Evolutionary conservation across 2,113 vertebrate species (phyloP).

Genomic region (Ammospiza caudacuta): DNA sequence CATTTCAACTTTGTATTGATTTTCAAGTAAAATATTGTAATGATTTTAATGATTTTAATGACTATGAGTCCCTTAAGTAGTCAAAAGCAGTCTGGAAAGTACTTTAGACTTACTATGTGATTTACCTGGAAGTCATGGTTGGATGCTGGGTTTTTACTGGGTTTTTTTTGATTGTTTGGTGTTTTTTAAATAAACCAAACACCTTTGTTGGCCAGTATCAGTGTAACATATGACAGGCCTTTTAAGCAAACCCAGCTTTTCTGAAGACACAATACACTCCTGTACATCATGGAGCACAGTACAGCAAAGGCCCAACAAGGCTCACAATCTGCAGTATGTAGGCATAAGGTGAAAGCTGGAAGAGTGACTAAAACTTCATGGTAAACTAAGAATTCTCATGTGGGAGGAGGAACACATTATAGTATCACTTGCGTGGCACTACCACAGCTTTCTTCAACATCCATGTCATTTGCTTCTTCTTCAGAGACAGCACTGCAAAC

Average conservation of each 20-base stretch:
- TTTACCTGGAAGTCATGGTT: not conserved
- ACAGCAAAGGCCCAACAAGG: not conserved
- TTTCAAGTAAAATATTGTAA: not conserved
- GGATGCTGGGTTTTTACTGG: not conserved
- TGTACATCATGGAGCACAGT: not conserved
- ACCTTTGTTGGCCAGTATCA: not conserved
- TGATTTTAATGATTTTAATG: not conserved
- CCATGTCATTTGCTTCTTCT: not conserved
- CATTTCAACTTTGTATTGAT: not conserved
- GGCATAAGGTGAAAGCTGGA: not conserved
- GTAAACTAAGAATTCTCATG: not conserved
- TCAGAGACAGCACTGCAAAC: not conserved
- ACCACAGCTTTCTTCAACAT: not conserved
- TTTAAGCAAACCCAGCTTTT: not conserved
- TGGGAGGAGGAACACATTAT: accelerated
- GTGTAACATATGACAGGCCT: not conserved
- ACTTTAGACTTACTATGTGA: not conserved
- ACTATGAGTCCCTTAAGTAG: not conserved
- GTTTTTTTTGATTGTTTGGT: accelerated
- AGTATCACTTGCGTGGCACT: not conserved
- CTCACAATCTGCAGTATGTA: not conserved
- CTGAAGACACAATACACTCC: not conserved
- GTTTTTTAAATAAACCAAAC: not conserved
- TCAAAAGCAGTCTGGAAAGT: not conserved
- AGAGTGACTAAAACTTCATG: not conserved